Conservation (phyloP, 2,888 invertebrate species). For the Julus scanicus region DNA sequence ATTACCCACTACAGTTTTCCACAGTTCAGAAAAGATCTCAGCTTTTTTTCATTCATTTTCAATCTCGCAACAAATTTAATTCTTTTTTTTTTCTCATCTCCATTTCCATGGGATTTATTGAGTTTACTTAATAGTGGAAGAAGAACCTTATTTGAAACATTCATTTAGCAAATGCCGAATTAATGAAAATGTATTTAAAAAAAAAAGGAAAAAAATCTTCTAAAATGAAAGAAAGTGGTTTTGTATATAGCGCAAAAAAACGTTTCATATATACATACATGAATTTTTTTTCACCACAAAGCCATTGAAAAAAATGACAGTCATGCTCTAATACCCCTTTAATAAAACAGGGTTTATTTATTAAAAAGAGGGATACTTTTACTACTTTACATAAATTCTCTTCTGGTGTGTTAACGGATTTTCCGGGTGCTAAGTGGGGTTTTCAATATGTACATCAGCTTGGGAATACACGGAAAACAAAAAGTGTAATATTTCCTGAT, state of each 20-base stretch:
- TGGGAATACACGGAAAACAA: too few species aligned
- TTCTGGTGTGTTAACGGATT: too few species aligned
- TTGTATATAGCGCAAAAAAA: too few species aligned
- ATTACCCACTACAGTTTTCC: not conserved
- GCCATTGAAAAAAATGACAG: not conserved
- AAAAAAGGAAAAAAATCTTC: not conserved
- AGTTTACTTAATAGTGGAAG: not conserved
- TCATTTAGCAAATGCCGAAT: not conserved
- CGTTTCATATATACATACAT: not conserved
- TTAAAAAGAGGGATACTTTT: not conserved
- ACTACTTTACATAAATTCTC: too few species aligned
- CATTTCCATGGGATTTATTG: not conserved
- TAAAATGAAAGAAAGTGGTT: not conserved
- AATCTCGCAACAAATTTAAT: not conserved
- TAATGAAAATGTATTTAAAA: not conserved
- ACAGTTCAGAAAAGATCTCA: not conserved
- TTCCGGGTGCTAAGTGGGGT: too few species aligned
- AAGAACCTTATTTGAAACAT: not conserved
- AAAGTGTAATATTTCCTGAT: too few species aligned
- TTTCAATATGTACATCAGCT: too few species aligned
- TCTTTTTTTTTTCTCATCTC: not conserved
- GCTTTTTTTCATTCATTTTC: not conserved
- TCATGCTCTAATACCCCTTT: not conserved
- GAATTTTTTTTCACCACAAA: not conserved
- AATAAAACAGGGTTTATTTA: not conserved